Evolutionary conservation across 2,113 vertebrate genomes (phyloP), one percentile per base, ranked within the genome.

Genomic region (Macrotus californicus): DNA sequence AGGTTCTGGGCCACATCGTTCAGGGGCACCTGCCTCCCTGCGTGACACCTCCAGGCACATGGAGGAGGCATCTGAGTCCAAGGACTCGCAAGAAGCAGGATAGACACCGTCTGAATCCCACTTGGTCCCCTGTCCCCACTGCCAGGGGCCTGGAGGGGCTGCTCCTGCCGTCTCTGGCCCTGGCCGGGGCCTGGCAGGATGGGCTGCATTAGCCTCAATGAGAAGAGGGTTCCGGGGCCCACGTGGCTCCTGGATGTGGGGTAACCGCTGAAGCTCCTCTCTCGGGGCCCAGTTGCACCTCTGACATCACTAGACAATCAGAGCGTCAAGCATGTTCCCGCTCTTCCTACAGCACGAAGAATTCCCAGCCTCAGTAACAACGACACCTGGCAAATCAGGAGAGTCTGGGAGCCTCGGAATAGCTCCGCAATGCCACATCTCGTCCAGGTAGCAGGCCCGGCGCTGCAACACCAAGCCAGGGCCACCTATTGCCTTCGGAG

Each of bases 381-480:
- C 6, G 56, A 83, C 64, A 24, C 79, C 80, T 34, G 52, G 76
- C 91, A n/a, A 14, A 48, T 36, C 31, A 46, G 18, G 61, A 34
- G n/a, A 56, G 84, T 54, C 59, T 1, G n/a, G 54, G 24, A 16
- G 59, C 19, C 7, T 15, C 19, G 0, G 2, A 31, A 0, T 2
- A 5, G 24, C 64, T 64, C 67, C 0, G 5, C 1, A 1, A 1
- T 0, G 54, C 69, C 2, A 4, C 43, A 0, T n/a, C 48, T 15
- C 3, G 54, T 73, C 76, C 2, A 1, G 3, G 3, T 0, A 10
- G 29, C 16, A 0, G 1, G 0, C 43, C 24, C 5, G 3, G 39
- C 4, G 18, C 18, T 2, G 34, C 41, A 41, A 3, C 9, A 0
- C 26, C 2, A 36, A 8, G 48, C n/a, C 19, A 4, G 5, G 14